Base-by-base conservation (phyloP, 1,140 invertebrate species). In the Camponotus floridanus region DNA sequence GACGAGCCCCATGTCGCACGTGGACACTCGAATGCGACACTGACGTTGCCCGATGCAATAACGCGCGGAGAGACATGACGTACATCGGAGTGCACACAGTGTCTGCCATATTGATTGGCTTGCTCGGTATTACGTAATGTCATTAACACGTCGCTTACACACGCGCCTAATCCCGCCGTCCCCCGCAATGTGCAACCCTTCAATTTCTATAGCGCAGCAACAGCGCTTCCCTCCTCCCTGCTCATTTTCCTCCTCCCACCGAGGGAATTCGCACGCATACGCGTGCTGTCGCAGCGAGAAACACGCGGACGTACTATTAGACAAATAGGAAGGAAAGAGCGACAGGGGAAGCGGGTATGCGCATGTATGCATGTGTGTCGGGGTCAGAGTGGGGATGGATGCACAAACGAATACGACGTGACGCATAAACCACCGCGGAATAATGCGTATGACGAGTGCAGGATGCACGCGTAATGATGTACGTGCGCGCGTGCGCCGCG, bases 71-170 rank as follows among this genome's bases (percentile, higher is more conserved):
- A 70, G 73, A 86, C 73, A 85, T 84, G 84, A 89, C 76, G 85
- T 91, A 91, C 86, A 85, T 62, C 86, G 79, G 79, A 86, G 76
- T 92, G 78, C 86, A 90, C 89, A 79, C 87, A 87, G 88, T 90
- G 91, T 92, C 91, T 87, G 84, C 91, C 89, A 94, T 94, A 94
- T 94, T 94, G 94, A 94, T 94, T 94, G 92, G 92, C 92, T 91
- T 89, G 92, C 91, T 92, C 90, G 85, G 89, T 88, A 93, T 94
- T 94, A 93, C 92, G 93, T 94, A 94, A 94, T 94, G 93, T 93
- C 93, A 94, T 95, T 94, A 94, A 95, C 94, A 93, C 93, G 93
- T 94, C 92, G 92, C 92, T 93, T 92, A 94, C 92, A 94, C 92
- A 92, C 92, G 89, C 93, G 92, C 92, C 91, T 84, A 88, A 71